These are phyloP conservation scores for Condylostylus longicornis DNA, from an alignment of 1,140 invertebrate genomes.

Conservation along the genomic window DNA sequence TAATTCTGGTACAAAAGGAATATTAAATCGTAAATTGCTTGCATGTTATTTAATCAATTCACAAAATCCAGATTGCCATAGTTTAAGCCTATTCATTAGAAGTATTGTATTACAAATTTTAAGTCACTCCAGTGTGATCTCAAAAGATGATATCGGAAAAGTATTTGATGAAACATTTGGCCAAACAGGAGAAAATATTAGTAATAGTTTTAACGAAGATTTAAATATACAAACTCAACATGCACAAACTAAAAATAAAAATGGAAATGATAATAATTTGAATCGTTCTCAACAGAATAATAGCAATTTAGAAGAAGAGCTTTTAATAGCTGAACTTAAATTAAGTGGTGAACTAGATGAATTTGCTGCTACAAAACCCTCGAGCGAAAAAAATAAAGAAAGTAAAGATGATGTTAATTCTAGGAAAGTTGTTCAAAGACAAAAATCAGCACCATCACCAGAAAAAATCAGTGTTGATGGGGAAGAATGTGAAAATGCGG, in stretches of 20 bases:
- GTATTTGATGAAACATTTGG: conserved; percentile 18
- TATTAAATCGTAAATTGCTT: conserved; percentile 55
- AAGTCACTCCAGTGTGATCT: conserved; percentile 39
- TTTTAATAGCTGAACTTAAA: conserved; percentile 27
- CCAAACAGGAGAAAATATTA: not conserved
- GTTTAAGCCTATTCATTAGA: conserved; percentile 68
- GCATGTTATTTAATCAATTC: conserved; percentile 63
- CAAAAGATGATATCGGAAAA: conserved; percentile 21
- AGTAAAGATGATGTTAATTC: too few species aligned
- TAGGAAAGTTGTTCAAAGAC: conserved; percentile 14
- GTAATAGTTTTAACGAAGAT: too few species aligned
- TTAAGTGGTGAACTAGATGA: conserved; percentile 14
- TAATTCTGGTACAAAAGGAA: conserved; percentile 30
- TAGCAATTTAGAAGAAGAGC: conserved; percentile 27
- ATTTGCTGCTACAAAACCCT: conserved; percentile 21
- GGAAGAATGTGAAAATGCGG: too few species aligned
- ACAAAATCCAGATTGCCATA: conserved; percentile 37
- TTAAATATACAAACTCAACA: too few species aligned
- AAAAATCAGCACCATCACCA: conserved; percentile 26
- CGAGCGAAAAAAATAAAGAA: conserved; percentile 20
- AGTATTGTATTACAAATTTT: conserved; percentile 68
- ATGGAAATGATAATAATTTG: too few species aligned
- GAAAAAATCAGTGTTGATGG: not conserved
- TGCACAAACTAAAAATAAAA: not conserved
- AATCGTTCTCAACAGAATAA: too few species aligned